A percentile compares a stretch with the other conserved stretches of the same genome.
Conservation (phyloP, 2,888 invertebrate genomes). For the Leucophora obtusa region DNA sequence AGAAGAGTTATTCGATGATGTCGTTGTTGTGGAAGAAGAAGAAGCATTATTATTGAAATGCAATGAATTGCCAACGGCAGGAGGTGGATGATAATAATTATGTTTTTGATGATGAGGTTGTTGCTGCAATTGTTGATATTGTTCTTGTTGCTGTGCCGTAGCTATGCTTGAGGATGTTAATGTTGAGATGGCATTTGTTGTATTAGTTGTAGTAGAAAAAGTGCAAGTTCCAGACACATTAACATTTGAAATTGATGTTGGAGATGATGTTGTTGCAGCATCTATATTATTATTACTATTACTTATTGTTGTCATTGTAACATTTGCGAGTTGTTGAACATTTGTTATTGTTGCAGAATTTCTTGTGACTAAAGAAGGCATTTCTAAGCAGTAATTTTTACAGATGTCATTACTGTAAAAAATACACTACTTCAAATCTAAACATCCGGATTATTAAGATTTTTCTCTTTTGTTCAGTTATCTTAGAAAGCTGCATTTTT, state of each 20-base stretch:
- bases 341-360: slow-evolving; percentile 63
- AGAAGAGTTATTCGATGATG: slow-evolving; percentile 15
- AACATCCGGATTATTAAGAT: slow-evolving; percentile 34
- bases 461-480: slow-evolving; percentile 10
- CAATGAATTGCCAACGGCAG: slow-evolving; percentile 49
- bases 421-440: background rate
- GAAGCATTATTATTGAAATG: slow-evolving; percentile 40
- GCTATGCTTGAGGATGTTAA: slow-evolving; percentile 65
- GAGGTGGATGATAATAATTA: slow-evolving; percentile 63
- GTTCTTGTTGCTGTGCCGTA: slow-evolving; percentile 58
- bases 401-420: slow-evolving; percentile 43
- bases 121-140: slow-evolving; percentile 57
- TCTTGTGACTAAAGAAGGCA: slow-evolving; percentile 72
- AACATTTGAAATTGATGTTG: slow-evolving; percentile 44
- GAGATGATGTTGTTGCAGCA: slow-evolving; percentile 28
- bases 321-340: slow-evolving; percentile 56
- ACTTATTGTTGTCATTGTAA: slow-evolving; percentile 64
- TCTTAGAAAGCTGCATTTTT: background rate
- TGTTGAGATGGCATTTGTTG: slow-evolving; percentile 56
- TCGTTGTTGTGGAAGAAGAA: slow-evolving; percentile 16
- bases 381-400: slow-evolving; percentile 53
- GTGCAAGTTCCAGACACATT: slow-evolving; percentile 63
- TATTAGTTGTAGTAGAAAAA: slow-evolving; percentile 58
- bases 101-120: slow-evolving; percentile 55
- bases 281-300: slow-evolving; percentile 55